Percentiles rank a stretch among this genome's conserved stretches.
These are phyloP conservation scores for Colius striatus DNA, from an alignment of 2,113 vertebrate species.

Conservation along the genomic window DNA sequence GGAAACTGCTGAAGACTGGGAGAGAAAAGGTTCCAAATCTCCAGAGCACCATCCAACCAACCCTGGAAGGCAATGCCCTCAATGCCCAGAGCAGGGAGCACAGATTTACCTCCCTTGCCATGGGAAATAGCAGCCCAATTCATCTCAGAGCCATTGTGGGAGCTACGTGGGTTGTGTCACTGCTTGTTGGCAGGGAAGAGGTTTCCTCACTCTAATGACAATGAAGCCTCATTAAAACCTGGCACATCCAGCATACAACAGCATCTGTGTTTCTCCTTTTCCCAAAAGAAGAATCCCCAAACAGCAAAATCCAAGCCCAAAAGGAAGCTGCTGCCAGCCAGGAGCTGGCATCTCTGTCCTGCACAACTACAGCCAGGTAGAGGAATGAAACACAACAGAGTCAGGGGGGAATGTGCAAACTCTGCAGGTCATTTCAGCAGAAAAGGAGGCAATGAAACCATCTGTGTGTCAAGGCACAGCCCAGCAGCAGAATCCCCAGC, in stretches of 20 bases:
- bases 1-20: background rate
- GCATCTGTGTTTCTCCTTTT: background rate
- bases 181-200: background rate
- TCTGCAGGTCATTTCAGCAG: background rate
- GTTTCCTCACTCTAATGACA: background rate
- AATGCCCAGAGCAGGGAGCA: accelerated
- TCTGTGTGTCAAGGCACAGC: background rate
- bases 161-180: background rate
- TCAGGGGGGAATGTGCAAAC: background rate
- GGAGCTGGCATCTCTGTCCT: background rate
- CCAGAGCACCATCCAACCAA: background rate
- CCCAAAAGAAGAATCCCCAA: background rate
- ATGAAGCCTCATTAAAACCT: background rate
- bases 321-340: background rate
- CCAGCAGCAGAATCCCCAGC: background rate
- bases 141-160: background rate
- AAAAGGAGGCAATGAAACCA: background rate
- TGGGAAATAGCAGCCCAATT: accelerated
- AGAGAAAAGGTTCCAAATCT: background rate
- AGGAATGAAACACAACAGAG: background rate
- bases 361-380: background rate
- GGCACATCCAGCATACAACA: background rate
- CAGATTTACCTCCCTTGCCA: background rate
- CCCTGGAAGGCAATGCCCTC: background rate
- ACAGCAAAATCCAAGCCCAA: background rate